These are phyloP conservation scores for Anastrepha ludens DNA, from an alignment of 1,140 invertebrate species.

Conservation along the genomic window DNA sequence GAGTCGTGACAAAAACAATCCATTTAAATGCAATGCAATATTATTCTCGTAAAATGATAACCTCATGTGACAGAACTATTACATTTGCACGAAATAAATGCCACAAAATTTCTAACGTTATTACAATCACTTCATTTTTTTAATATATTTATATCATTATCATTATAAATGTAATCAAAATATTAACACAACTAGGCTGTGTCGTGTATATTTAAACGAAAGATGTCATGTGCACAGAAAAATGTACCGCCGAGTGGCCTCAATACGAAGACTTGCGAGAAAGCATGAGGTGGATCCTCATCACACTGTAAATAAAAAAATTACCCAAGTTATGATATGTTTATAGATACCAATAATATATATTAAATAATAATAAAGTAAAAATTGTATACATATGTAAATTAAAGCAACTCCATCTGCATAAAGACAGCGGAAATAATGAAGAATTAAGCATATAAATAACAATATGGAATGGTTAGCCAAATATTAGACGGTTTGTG, in stretches of 20 bases:
- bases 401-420: no score
- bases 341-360: no score
- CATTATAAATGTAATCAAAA: constrained; percentile 51
- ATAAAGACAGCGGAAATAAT: no score
- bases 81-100: constrained; percentile 15
- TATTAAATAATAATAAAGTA: no score
- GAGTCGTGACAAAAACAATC: not conserved
- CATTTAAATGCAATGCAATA: not conserved
- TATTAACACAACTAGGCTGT: constrained; percentile 76
- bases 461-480: no score
- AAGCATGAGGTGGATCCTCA: constrained; percentile 93
- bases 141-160: constrained; percentile 52
- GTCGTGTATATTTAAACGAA: constrained; percentile 92
- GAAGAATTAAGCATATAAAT: no score
- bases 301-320: constrained; percentile 84
- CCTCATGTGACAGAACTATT: not conserved
- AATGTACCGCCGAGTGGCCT: constrained; percentile 89
- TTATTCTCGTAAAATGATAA: not conserved
- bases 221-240: constrained; percentile 94
- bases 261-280: constrained; percentile 91
- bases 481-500: no score
- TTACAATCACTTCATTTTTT: constrained; percentile 42
- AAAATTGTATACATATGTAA: no score
- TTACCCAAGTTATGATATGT: not conserved
- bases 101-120: constrained; percentile 38